phyloP scores from a whole-genome alignment of 1,140 invertebrate species.

The Andrena cerasifolii region DNA sequence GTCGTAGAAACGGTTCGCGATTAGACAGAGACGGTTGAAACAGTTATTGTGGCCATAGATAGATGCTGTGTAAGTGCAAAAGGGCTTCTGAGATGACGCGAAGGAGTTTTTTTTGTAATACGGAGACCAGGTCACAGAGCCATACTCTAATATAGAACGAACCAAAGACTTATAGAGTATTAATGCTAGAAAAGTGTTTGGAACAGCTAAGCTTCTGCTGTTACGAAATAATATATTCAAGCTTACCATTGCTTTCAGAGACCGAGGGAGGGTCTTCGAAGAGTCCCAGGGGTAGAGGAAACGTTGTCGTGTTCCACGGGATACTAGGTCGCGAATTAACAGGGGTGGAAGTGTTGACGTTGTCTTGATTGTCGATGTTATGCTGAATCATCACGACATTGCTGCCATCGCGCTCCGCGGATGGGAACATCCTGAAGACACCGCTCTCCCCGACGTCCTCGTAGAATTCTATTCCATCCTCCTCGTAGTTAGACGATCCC shows the following conservation, averaged over 20 bases:
- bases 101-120: too few relatives aligned
- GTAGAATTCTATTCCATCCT: constrained; percentile 83
- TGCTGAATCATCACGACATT: constrained; percentile 87
- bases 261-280: constrained; percentile 83
- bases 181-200: too few relatives aligned
- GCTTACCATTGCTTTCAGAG: constrained; percentile 76
- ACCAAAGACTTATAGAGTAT: too few relatives aligned
- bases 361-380: constrained; percentile 77
- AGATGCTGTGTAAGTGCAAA: too few relatives aligned
- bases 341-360: constrained; percentile 72
- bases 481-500: constrained; percentile 83
- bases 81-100: too few relatives aligned
- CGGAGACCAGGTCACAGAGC: too few relatives aligned
- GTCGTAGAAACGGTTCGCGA: too few relatives aligned
- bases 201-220: too few relatives aligned
- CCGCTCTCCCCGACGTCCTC: constrained; percentile 81
- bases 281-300: constrained; percentile 83
- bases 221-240: background rate
- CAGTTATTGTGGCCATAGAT: too few relatives aligned
- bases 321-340: constrained; percentile 80
- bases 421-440: constrained; percentile 81
- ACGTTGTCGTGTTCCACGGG: constrained; percentile 82
- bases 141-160: too few relatives aligned
- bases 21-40: too few relatives aligned
- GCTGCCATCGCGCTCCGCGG: constrained; percentile 83